These are phyloP conservation scores for Anodontia alba DNA, from an alignment of 2,888 invertebrate genomes.

Conservation along the genomic window DNA sequence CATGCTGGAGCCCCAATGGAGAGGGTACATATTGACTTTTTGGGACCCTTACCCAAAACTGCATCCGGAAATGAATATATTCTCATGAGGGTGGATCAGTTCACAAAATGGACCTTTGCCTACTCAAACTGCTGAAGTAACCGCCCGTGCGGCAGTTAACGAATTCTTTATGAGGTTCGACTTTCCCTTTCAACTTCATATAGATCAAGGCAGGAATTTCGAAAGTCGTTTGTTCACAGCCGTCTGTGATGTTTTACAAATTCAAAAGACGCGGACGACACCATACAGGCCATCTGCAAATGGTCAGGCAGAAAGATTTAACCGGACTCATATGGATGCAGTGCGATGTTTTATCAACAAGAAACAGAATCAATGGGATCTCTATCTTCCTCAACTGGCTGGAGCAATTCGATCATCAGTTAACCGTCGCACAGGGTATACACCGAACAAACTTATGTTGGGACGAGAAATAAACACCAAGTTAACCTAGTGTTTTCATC, in stretches of 20 bases:
- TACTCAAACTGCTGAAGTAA: not conserved
- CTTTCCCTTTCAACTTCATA: not conserved
- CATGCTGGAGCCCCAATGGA: not conserved
- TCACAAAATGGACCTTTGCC: not conserved
- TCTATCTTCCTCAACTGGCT: not conserved
- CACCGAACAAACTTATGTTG: not conserved
- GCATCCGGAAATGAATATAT: not conserved
- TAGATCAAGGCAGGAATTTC: not conserved
- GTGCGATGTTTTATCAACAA: not conserved
- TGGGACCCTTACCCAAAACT: not conserved
- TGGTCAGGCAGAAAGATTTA: not conserved
- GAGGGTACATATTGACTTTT: not conserved
- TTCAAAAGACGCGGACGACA: not conserved
- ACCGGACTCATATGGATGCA: not conserved
- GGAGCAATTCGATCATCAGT: not conserved
- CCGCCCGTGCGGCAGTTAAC: not conserved
- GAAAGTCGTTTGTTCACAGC: not conserved
- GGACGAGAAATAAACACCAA: not conserved
- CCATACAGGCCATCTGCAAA: not conserved
- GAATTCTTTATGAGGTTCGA: not conserved
- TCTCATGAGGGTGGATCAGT: not conserved
- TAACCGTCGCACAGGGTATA: not conserved
- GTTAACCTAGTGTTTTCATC: not conserved
- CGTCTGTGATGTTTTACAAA: not conserved
- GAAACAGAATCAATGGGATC: not conserved